phyloP scores from a whole-genome alignment of 2,797 vertebrate genomes.

The Ctenosaura bakeri region DNA sequence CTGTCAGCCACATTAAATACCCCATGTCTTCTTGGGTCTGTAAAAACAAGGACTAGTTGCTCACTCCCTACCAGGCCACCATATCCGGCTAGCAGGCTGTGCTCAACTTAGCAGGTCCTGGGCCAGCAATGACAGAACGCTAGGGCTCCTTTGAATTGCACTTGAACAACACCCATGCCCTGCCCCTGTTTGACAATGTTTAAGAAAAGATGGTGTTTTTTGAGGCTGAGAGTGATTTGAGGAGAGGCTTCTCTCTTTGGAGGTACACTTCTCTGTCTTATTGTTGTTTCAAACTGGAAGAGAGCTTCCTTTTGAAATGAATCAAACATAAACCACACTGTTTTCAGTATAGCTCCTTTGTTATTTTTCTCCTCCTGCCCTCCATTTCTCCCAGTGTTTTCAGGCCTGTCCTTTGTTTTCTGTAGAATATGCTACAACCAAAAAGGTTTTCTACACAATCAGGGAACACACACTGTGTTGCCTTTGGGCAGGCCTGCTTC shows the following conservation, averaged over 20 bases:
- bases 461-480: no score
- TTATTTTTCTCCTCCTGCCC: background rate
- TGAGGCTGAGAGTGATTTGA: no score
- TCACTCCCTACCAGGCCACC: background rate
- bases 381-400: background rate
- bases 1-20: background rate
- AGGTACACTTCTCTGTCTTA: no score
- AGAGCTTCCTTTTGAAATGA: background rate
- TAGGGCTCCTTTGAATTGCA: background rate
- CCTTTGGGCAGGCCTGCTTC: accelerated
- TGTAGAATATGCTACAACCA: background rate
- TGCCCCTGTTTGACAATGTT: background rate
- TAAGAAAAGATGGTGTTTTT: background rate
- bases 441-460: background rate
- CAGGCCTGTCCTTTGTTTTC: background rate
- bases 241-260: no score
- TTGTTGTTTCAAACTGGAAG: background rate
- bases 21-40: background rate
- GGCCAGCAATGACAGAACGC: background rate
- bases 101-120: background rate
- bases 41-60: background rate
- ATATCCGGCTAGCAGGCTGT: background rate
- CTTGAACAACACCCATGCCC: background rate
- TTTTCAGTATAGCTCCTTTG: background rate
- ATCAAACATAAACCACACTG: background rate